Evolutionary conservation across 2,797 vertebrate species (phyloP), one percentile per base, ranked within the genome.

Genomic region (Poecilia picta): DNA sequence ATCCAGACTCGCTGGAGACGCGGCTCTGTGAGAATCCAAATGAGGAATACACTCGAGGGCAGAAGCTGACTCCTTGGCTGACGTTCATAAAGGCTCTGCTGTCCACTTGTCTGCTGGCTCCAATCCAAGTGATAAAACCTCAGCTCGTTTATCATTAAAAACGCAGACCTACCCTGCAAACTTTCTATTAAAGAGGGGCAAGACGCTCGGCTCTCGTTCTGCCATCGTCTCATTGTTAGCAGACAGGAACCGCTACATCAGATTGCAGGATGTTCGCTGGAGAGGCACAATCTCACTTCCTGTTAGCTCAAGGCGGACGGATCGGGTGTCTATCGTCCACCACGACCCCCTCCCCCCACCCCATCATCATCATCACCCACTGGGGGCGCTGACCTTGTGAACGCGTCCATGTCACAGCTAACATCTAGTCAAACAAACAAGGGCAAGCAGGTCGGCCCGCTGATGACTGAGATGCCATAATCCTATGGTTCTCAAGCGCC

Each of bases 1-100:
- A 79, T 77, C 77, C 90, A 95, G 94, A 95, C 93, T 75, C 73
- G 72, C 79, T 31, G 88, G 94, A 95, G 92, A 90, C 90, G 43
- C 59, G 77, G 53, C 79, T 59, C 76, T 85, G 73, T 89, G 81
- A 75, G 74, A 75, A 74, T 81, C 76, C 74, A 76, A 82, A 81
- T 41, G 72, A 53, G 15, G 62, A 36, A 66, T 20, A 39, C 71
- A 25, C 18, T 39, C 11, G 10, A 83, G 46, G 74, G 57, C 49
- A 28, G 81, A 85, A 87, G 84, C 18, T 13, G 64, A 80, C 83
- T 78, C 76, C 18, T 73, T 20, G 33, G 31, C 33, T 41, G 72
- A 80, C 72, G 76, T 57, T 88, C 81, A 81, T 74, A 75, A 87
- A 88, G 87, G 81, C 85, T 78, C 89, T 74, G 73, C 36, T 20